Base-by-base conservation (phyloP, 2,797 vertebrate genomes). In the Ctenosaura bakeri region DNA sequence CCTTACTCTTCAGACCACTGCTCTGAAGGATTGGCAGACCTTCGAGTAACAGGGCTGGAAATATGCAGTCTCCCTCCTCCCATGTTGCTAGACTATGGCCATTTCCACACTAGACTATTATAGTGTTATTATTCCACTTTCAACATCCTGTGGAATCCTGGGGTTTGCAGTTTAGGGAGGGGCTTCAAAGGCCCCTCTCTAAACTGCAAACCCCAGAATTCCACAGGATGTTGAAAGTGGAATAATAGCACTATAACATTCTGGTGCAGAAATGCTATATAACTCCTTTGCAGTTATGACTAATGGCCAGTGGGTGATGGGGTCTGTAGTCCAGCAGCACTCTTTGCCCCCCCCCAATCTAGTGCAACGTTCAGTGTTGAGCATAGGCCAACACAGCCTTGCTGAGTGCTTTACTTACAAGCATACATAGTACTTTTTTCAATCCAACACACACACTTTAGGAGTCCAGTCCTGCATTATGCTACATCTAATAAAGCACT, bases 401-500 rank as follows among this genome's bases (percentile, higher is more conserved):
- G 6, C 18, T 46, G 29, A n/a, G 18, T 16, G 1, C 3, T 71
- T 85, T 59, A 59, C 35, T 46, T 42, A n/a, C 42, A 80, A 10
- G 0, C 2, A 85, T 7, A 85, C 10, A 16, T 18, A 8, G 64
- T 18, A 12, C 3, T 42, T 85, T 46, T 56, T 56, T 66, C n/a
- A 26, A 59, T 29, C 12, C 90, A 88, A 78, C 38, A 83, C 52
- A 83, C 62, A 56, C 86, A 91, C 85, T 91, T 92, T 76, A 95
- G 87, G 83, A 91, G 54, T 22, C 77, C 29, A 94, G 83, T 90
- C 88, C 88, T 90, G 77, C 50, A 90, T 73, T 93, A 91, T 93
- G 86, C 92, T 54, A 95, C 92, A 94, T 86, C 13, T 78, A 46
- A 35, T 8, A 42, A 82, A 54, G 77, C 81, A 94, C 85, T 81